Conservation (phyloP, 2,113 vertebrate species). For the Tympanuchus pallidicinctus region DNA sequence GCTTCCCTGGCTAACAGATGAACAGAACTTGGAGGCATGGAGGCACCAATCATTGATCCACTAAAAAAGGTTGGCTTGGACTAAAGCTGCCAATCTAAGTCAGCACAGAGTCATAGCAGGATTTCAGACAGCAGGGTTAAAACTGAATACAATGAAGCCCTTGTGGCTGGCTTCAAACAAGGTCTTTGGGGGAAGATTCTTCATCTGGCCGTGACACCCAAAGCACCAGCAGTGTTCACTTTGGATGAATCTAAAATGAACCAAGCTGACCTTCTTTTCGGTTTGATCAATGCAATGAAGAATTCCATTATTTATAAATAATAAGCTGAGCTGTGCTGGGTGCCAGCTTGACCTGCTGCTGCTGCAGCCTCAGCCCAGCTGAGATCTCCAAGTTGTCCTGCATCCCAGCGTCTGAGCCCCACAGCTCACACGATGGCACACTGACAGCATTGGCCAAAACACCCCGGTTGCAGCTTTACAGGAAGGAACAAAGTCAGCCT, state of each 20-base stretch:
- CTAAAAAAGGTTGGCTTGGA: neutral
- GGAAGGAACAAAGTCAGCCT: neutral
- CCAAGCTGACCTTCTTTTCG: neutral
- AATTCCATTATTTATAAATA: neutral
- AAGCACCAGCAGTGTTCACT: accelerated
- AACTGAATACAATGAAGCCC: neutral
- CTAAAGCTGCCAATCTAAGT: neutral
- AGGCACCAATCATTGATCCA: neutral
- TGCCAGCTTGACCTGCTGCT: neutral
- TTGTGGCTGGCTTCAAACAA: neutral
- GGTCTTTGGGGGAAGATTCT: neutral
- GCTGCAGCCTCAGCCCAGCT: neutral
- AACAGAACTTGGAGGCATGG: neutral
- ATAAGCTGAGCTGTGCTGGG: accelerated
- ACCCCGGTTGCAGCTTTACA: neutral
- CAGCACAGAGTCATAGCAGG: neutral
- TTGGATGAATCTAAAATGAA: neutral
- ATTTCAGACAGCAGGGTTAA: neutral
- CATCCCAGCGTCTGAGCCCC: accelerated
- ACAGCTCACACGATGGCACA: accelerated
- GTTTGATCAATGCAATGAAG: constrained; percentile 21
- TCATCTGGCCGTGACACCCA: neutral
- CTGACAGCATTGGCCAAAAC: neutral
- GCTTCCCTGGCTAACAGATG: neutral
- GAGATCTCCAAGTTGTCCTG: neutral